Evolutionary conservation across 2,113 vertebrate species (phyloP).

Genomic region (Trematomus loennbergii): DNA sequence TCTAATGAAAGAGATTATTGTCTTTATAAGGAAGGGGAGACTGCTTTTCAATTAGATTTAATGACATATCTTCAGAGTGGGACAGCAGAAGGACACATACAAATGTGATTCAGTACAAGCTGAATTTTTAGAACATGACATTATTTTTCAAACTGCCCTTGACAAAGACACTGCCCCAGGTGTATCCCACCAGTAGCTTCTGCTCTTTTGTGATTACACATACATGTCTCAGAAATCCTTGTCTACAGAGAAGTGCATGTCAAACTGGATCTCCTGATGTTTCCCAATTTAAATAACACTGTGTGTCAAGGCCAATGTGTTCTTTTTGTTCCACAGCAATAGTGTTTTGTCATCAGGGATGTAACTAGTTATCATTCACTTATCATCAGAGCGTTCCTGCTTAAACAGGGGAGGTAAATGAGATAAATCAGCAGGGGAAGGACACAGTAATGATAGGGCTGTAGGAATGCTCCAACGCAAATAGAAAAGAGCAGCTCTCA

Average conservation of each 20-base stretch:
- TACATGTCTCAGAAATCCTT: conserved; percentile 28
- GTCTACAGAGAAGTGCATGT: conserved; percentile 23
- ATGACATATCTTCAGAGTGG: conserved; percentile 29
- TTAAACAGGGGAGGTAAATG: conserved; percentile 37
- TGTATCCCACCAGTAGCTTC: conserved; percentile 35
- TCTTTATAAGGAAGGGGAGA: conserved; percentile 24
- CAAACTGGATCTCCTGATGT: conserved; percentile 12
- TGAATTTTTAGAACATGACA: conserved; percentile 18
- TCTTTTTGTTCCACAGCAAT: conserved; percentile 13
- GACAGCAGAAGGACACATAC: not conserved
- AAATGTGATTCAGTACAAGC: not conserved
- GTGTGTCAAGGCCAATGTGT: conserved; percentile 25
- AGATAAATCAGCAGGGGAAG: conserved; percentile 45
- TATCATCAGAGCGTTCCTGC: conserved; percentile 28
- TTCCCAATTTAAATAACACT: conserved; percentile 20
- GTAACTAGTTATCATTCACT: conserved; percentile 51
- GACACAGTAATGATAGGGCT: conserved; percentile 27
- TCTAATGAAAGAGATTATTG: conserved; percentile 45
- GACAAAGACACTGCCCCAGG: conserved; percentile 38
- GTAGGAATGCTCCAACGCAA: conserved; percentile 35
- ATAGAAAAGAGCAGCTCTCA: conserved; percentile 35
- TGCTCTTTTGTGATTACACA: conserved; percentile 54
- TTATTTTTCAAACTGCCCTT: conserved; percentile 43
- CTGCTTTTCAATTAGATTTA: not conserved
- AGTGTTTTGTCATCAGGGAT: conserved; percentile 26